A percentile compares a stretch with the other conserved stretches of the same genome.
Conservation (phyloP, 1,140 invertebrate species). For the Drosophila erecta region DNA sequence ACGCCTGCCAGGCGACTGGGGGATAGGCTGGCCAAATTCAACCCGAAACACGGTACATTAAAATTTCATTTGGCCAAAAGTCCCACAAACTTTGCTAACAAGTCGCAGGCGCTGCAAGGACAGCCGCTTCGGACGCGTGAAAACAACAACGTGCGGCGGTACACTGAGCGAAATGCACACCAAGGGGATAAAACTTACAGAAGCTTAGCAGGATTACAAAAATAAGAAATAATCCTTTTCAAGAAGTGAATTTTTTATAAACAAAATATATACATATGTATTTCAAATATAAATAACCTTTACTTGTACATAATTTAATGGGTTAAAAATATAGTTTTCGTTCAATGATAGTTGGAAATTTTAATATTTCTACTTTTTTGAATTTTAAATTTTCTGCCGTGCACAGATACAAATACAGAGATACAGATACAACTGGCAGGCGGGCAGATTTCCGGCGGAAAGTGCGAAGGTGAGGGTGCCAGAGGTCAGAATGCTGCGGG, state of each 20-base stretch:
- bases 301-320: too few species aligned
- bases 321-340: too few species aligned
- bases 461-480: conserved; percentile 15
- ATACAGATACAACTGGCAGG: conserved; percentile 15
- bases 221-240: too few species aligned
- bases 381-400: not conserved
- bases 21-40: conserved; percentile 35
- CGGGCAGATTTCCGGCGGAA: conserved; percentile 6
- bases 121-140: conserved; percentile 28
- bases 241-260: too few species aligned
- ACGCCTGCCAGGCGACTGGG: conserved; percentile 24
- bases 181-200: not conserved
- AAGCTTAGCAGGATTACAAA: too few species aligned
- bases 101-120: conserved; percentile 43
- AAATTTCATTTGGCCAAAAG: conserved; percentile 62
- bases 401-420: conserved; percentile 20
- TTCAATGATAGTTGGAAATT: too few species aligned
- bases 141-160: conserved; percentile 15
- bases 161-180: not conserved
- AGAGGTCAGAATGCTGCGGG: conserved; percentile 42
- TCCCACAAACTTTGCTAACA: conserved; percentile 58
- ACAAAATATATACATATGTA: too few species aligned
- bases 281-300: too few species aligned
- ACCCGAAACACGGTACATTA: conserved; percentile 56
- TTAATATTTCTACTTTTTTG: not conserved